These are phyloP conservation scores for Amblyraja radiata DNA, from an alignment of 2,797 vertebrate genomes.

Conservation along the genomic window DNA sequence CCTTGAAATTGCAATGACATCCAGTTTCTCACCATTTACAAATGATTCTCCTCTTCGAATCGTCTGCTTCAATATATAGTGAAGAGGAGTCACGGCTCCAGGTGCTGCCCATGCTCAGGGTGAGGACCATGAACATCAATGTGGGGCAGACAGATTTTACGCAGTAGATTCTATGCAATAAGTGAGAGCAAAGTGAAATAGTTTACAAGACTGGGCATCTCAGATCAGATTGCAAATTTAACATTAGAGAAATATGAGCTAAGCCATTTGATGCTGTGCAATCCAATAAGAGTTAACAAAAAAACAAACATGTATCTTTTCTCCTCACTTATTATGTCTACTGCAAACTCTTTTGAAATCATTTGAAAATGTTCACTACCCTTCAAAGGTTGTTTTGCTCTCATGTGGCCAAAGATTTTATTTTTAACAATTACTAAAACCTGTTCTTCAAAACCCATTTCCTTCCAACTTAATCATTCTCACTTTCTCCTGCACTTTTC, in stretches of 20 bases:
- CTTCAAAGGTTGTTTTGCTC: background rate
- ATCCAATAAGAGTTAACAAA: background rate
- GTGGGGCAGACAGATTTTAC: background rate
- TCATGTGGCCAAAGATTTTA: background rate
- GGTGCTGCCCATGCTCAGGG: too few species aligned
- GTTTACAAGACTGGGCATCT: background rate
- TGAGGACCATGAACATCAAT: background rate
- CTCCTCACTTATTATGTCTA: background rate
- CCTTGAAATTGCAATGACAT: too few species aligned
- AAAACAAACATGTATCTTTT: background rate
- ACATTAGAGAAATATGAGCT: background rate
- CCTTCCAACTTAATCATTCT: background rate
- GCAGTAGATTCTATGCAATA: background rate
- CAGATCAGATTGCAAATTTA: constrained; percentile 9
- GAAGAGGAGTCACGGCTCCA: too few species aligned
- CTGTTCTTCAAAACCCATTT: background rate
- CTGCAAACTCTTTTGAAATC: background rate
- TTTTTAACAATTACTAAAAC: background rate
- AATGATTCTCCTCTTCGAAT: too few species aligned
- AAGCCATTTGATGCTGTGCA: background rate
- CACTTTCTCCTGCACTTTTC: constrained; percentile 1
- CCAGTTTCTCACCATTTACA: too few species aligned
- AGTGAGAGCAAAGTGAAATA: background rate
- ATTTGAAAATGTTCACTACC: background rate
- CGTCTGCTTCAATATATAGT: too few species aligned